phyloP scores from a whole-genome alignment of 2,113 vertebrate species.

The Clarias magur region DNA sequence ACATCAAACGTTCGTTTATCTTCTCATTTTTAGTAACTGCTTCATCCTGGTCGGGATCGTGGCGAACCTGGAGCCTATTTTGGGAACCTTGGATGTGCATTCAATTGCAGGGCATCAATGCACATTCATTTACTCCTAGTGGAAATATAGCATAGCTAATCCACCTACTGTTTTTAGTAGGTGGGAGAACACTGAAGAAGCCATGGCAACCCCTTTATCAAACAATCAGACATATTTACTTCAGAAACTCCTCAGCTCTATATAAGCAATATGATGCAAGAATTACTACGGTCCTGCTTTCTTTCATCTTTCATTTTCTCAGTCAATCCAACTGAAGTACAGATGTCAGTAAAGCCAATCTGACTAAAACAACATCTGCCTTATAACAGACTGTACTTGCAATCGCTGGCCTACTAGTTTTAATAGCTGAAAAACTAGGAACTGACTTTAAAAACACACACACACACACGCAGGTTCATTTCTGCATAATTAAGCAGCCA shows the following conservation, averaged over 20 bases:
- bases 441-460: conserved; percentile 26
- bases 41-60: not conserved
- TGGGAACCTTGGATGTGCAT: not conserved
- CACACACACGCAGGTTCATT: conserved; percentile 50
- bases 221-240: not conserved
- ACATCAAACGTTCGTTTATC: not conserved
- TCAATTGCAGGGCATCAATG: not conserved
- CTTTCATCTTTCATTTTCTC: not conserved
- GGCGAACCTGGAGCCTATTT: not conserved
- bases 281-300: not conserved
- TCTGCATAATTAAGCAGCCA: conserved; percentile 56
- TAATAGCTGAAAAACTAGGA: conserved; percentile 15
- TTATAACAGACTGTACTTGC: not conserved
- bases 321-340: not conserved
- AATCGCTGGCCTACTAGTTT: not conserved
- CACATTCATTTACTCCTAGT: not conserved
- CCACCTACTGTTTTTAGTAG: not conserved
- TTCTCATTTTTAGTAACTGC: not conserved
- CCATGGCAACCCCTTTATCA: not conserved
- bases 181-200: not conserved
- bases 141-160: conserved; percentile 1
- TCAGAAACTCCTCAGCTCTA: not conserved
- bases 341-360: conserved; percentile 1
- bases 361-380: not conserved
- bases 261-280: not conserved